A percentile compares a stretch with the other conserved stretches of the same genome.
These are phyloP conservation scores for Tolmerus cingulatus DNA, from an alignment of 2,888 invertebrate species.

Conservation along the genomic window DNA sequence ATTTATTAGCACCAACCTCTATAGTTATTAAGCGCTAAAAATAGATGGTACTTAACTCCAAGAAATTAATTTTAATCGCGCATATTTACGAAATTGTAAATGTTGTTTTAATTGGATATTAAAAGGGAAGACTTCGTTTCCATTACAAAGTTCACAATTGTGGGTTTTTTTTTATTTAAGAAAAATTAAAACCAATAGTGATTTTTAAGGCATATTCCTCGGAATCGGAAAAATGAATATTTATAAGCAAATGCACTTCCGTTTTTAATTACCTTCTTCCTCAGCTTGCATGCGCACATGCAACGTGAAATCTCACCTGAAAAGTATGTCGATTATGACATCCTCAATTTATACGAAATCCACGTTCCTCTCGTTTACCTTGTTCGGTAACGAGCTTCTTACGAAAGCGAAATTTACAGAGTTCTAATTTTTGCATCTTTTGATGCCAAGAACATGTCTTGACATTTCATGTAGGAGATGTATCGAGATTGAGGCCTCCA, in stretches of 20 bases:
- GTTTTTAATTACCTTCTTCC: neutral
- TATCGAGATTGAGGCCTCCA: neutral
- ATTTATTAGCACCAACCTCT: neutral
- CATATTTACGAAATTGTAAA: neutral
- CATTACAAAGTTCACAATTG: neutral
- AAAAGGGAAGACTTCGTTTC: no score
- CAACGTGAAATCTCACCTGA: neutral
- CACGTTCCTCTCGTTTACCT: neutral
- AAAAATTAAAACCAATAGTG: neutral
- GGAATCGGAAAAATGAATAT: neutral
- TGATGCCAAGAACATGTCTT: slow-evolving; percentile 11
- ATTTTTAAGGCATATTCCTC: neutral
- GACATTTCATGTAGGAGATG: slow-evolving; percentile 23
- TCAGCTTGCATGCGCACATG: neutral
- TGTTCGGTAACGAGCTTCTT: neutral
- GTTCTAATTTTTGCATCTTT: neutral
- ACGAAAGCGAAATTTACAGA: neutral
- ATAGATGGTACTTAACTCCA: neutral
- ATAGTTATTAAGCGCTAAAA: neutral
- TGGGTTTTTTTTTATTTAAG: neutral
- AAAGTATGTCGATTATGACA: neutral
- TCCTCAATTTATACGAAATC: neutral
- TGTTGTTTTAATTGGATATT: no score
- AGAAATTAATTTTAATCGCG: neutral
- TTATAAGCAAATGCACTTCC: neutral